Evolutionary conservation across 2,888 invertebrate genomes (phyloP), one percentile per base, ranked within the genome.

Genomic region (Malachius bipustulatus): DNA sequence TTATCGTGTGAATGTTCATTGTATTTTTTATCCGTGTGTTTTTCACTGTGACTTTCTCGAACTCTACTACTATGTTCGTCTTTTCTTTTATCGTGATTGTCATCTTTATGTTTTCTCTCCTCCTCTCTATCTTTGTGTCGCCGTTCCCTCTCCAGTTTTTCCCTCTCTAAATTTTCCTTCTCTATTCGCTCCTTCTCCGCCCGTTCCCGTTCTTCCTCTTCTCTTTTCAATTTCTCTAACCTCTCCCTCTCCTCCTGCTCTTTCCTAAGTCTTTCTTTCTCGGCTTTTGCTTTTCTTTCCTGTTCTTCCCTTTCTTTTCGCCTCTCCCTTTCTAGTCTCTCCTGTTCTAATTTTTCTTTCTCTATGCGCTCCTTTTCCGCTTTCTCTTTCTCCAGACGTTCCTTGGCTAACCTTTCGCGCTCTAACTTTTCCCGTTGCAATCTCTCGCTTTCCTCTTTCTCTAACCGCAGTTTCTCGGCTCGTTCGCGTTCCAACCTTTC

Each of bases 1-100:
- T 68, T 66, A 29, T 51, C 48, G 36, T 46, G 41, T 34, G 43
- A 48, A 26, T 38, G 36, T 41, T 57, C 47, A 42, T 48, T 48
- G 56, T 55, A 63, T 32, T 46, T 49, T 35, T 49, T 52, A 40
- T 59, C 57, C 44, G 48, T 53, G 43, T 57, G 54, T 46, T 53
- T 56, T 38, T 59, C 58, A 45, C 52, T 68, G 49, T 67, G 63
- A 56, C 64, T 69, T 37, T 72, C 72, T 65, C 62, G 52, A 60
- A 67, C 68, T 51, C 62, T n/a, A n/a, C n/a, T n/a, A n/a, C 63
- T 45, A 42, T 69, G 63, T 44, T 67, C 67, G 37, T 72, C 69
- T 52, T 66, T 65, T 26, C 64, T 60, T 43, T 61, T 56, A 27
- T 61, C 54, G 42, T 60, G 58, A 55, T 60, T 59, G 56, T 61